Evolutionary conservation across 2,888 invertebrate genomes (phyloP).

Genomic region (Callimorpha dominula): DNA sequence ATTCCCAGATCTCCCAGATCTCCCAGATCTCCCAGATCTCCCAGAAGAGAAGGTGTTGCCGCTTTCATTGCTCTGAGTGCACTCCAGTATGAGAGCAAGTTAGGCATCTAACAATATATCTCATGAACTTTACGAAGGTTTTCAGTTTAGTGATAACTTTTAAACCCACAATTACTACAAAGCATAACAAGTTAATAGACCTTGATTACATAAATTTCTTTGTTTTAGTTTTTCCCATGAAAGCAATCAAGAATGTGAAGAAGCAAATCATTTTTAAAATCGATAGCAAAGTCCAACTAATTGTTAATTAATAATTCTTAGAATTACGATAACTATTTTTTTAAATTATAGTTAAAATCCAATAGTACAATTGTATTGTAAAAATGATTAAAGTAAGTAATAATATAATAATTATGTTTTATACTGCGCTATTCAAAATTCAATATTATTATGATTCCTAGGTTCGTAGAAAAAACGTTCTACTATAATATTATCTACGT

Average conservation of each 20-base stretch:
- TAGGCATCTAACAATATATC: no score
- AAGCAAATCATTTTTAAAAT: background rate
- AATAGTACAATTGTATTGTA: background rate
- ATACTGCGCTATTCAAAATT: background rate
- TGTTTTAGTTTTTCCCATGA: background rate
- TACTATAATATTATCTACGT: no score
- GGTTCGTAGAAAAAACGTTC: no score
- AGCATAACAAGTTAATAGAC: background rate
- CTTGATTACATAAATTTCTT: background rate
- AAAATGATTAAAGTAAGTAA: background rate
- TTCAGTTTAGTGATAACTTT: background rate
- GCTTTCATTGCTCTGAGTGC: no score
- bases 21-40: no score
- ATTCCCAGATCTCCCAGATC: no score
- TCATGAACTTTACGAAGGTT: no score
- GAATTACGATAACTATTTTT: background rate
- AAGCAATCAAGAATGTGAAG: background rate
- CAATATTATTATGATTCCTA: background rate
- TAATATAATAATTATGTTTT: background rate
- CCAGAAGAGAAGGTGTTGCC: no score
- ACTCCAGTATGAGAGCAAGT: no score
- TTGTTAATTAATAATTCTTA: background rate
- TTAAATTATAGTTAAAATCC: background rate
- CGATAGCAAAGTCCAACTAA: background rate
- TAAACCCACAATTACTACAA: background rate